Conservation (phyloP, 2,797 vertebrate species). For the Dromococcyx pavoninus region DNA sequence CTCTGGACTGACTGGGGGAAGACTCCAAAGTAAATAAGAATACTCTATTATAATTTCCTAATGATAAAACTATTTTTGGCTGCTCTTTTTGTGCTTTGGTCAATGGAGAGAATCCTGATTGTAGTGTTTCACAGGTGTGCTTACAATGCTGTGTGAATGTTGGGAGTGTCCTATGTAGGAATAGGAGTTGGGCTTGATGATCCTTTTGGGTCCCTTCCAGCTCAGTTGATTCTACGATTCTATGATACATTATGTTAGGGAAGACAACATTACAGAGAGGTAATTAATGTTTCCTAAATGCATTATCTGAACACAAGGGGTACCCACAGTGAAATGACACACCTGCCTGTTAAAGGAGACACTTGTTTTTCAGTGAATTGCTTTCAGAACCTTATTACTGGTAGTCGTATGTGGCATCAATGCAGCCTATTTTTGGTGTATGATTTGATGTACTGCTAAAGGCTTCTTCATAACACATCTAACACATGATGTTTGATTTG, state of each 20-base stretch:
- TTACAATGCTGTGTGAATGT: not conserved
- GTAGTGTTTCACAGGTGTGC: fast-evolving
- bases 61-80: not conserved
- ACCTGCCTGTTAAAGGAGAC: not conserved
- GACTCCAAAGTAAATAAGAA: not conserved
- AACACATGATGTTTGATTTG: not conserved
- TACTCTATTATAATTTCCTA: too few species aligned
- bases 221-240: too few species aligned
- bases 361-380: not conserved
- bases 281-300: not conserved
- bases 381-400: not conserved
- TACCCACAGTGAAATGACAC: not conserved
- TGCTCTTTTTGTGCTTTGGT: not conserved
- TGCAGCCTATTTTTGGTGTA: not conserved
- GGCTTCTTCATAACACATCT: not conserved
- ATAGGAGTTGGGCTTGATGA: too few species aligned
- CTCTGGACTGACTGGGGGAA: not conserved
- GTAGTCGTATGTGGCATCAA: not conserved
- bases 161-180: too few species aligned
- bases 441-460: not conserved
- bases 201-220: too few species aligned
- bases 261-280: not conserved
- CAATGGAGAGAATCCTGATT: not conserved
- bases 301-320: not conserved
- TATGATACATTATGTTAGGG: not conserved